These are phyloP conservation scores for Philonicus albiceps DNA, from an alignment of 2,888 invertebrate species.

Conservation along the genomic window DNA sequence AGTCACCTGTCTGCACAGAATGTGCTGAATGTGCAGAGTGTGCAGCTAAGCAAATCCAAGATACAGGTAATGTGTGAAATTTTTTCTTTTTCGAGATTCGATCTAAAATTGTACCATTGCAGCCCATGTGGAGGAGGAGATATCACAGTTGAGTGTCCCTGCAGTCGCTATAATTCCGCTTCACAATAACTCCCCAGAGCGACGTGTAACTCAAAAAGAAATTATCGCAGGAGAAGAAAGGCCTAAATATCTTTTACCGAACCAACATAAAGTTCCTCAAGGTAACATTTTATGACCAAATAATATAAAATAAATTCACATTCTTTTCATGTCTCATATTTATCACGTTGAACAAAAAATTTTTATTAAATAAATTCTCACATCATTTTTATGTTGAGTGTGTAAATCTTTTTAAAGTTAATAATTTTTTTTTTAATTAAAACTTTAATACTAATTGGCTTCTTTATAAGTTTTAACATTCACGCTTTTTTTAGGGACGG, in stretches of 20 bases:
- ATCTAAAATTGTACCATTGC: constrained; percentile 50
- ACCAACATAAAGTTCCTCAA: constrained; percentile 48
- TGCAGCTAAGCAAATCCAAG: constrained; percentile 57
- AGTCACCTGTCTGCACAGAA: constrained; percentile 59
- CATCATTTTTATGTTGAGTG: background rate
- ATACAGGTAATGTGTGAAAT: background rate
- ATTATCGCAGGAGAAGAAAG: constrained; percentile 72
- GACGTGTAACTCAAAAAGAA: constrained; percentile 67
- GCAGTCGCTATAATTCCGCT: constrained; percentile 62
- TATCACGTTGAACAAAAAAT: background rate
- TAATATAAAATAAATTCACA: background rate
- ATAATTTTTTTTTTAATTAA: no score
- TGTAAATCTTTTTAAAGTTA: background rate
- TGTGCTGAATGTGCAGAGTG: constrained; percentile 64
- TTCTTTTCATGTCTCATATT: background rate
- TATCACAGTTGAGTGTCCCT: constrained; percentile 58
- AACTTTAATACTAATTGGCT: background rate
- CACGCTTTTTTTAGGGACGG: background rate
- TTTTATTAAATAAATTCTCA: background rate
- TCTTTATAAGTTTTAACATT: background rate
- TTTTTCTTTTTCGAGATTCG: background rate
- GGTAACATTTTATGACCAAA: constrained; percentile 37
- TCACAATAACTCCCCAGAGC: constrained; percentile 63
- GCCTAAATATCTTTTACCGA: constrained; percentile 64
- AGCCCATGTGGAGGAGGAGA: constrained; percentile 59